Conservation (phyloP, 1,140 invertebrate genomes). For the Cataglyphis hispanica region DNA sequence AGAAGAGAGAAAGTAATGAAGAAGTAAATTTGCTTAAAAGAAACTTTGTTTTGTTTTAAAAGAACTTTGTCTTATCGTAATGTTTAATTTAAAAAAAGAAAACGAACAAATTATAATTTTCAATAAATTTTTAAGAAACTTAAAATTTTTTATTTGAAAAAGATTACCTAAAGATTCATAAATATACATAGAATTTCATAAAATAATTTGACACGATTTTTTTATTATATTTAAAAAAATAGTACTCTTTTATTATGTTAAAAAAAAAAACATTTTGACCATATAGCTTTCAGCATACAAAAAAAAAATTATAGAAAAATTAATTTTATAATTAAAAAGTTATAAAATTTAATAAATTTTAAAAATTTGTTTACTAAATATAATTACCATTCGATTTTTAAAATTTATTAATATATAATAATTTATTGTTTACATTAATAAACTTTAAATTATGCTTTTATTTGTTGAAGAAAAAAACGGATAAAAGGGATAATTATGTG, state of each 20-base stretch:
- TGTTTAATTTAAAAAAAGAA: constrained; percentile 25
- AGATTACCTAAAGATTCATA: neutral
- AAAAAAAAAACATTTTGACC: neutral
- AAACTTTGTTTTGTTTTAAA: constrained; percentile 43
- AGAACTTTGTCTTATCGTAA: constrained; percentile 26
- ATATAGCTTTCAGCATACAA: neutral
- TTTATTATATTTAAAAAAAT: constrained; percentile 2
- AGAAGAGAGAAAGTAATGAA: constrained; percentile 27
- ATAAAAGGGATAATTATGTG: neutral
- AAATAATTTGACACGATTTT: neutral
- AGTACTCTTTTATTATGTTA: neutral
- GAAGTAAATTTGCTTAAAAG: constrained; percentile 15
- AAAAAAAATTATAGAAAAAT: neutral
- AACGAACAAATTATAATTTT: constrained; percentile 21
- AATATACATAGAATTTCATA: constrained; percentile 1
- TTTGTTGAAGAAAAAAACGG: neutral
- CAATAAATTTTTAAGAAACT: constrained; percentile 16
- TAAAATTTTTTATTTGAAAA: constrained; percentile 14
- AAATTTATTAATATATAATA: neutral
- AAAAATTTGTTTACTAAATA: neutral
- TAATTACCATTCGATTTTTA: neutral
- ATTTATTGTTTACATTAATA: neutral
- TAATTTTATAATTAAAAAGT: neutral
- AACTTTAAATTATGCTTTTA: neutral
- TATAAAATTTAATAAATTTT: neutral